Evolutionary conservation across 2,888 invertebrate genomes (phyloP).

Genomic region (Apantesis nais): DNA sequence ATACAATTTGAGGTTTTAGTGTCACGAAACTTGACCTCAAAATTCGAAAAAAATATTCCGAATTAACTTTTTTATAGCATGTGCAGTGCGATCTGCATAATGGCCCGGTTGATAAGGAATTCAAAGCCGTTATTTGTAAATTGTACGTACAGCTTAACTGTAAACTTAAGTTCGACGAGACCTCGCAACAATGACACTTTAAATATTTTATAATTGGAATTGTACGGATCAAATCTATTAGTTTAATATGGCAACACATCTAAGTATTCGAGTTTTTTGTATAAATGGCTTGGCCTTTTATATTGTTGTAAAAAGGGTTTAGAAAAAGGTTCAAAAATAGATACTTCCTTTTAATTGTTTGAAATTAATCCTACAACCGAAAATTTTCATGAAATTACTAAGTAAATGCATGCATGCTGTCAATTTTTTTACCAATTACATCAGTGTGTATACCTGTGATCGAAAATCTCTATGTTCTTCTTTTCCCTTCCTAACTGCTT

Average conservation of each 20-base stretch:
- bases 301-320: neutral
- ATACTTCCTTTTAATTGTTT: no score
- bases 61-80: conserved; percentile 21
- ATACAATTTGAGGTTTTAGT: neutral
- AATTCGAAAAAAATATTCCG: conserved; percentile 9
- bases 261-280: neutral
- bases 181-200: conserved; percentile 18
- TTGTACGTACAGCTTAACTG: conserved; percentile 39
- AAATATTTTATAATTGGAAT: conserved; percentile 33
- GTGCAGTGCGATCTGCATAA: conserved; percentile 36
- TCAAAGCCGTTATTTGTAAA: conserved; percentile 40
- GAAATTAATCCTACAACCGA: no score
- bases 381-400: no score
- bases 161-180: conserved; percentile 33
- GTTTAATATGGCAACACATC: neutral
- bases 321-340: neutral
- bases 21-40: conserved; percentile 7
- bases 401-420: no score
- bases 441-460: no score
- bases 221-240: neutral
- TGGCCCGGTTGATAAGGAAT: conserved; percentile 41
- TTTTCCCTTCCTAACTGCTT: no score
- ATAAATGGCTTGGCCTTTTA: neutral
- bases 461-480: no score
- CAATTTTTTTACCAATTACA: no score